A percentile compares a stretch with the other conserved stretches of the same genome.
Conservation (phyloP, 2,113 vertebrate species). For the Motacilla alba region DNA sequence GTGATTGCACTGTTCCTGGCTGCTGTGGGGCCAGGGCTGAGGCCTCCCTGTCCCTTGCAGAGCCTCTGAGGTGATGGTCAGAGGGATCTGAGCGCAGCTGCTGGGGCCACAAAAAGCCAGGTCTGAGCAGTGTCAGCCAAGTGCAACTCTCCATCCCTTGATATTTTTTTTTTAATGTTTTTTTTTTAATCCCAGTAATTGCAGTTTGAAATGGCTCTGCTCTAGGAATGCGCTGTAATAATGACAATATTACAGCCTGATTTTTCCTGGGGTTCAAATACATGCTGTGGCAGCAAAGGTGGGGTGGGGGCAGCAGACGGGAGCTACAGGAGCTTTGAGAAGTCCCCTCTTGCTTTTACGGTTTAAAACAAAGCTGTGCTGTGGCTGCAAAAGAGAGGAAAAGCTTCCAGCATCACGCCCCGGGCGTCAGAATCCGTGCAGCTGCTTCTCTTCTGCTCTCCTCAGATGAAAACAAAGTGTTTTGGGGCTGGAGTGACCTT, state of each 20-base stretch:
- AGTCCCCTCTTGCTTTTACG: background rate
- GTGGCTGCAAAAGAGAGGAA: background rate
- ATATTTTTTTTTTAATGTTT: too few species aligned
- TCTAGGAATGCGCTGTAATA: too few species aligned
- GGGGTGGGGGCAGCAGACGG: background rate
- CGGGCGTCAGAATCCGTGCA: background rate
- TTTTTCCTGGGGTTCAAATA: background rate
- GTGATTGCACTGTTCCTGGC: background rate
- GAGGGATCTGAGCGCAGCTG: background rate
- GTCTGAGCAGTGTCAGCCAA: background rate
- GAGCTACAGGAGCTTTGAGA: background rate
- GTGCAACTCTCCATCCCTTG: background rate
- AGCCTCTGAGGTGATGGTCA: background rate
- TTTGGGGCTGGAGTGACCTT: background rate
- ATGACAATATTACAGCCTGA: background rate
- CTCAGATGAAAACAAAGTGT: background rate
- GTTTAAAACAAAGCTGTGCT: background rate
- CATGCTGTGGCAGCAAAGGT: background rate
- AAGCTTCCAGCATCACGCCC: background rate
- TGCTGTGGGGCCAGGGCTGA: background rate
- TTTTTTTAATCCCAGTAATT: background rate
- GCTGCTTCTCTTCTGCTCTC: background rate
- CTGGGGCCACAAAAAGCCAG: background rate
- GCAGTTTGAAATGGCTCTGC: background rate
- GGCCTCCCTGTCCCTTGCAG: background rate